Percentiles rank a stretch among this genome's conserved stretches.
Evolutionary conservation across 2,888 invertebrate species (phyloP).

Genomic region (Conchocele bisecta): DNA sequence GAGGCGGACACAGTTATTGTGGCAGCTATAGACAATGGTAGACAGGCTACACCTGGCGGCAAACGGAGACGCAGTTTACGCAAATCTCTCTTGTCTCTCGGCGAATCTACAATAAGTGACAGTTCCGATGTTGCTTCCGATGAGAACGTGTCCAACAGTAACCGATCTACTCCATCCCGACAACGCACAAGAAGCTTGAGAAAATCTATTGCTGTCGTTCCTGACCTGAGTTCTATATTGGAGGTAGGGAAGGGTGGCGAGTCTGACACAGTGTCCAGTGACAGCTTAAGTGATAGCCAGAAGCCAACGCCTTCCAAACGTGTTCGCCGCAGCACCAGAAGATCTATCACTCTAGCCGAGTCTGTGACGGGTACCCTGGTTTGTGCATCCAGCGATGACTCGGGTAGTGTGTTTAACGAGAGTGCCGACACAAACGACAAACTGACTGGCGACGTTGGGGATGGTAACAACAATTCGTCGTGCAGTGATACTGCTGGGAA

Average conservation of each 20-base stretch:
- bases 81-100: background rate
- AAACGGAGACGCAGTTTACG: background rate
- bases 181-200: no score
- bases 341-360: slow-evolving; percentile 3
- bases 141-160: no score
- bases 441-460: background rate
- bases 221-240: no score
- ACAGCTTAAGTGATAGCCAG: no score
- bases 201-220: no score
- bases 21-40: background rate
- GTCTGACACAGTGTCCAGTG: no score
- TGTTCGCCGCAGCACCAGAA: slow-evolving; percentile 1
- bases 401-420: slow-evolving; percentile 2
- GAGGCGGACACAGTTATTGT: background rate
- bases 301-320: background rate
- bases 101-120: no score
- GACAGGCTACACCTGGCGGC: background rate
- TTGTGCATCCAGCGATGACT: slow-evolving; percentile 2
- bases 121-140: no score
- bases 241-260: no score
- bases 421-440: background rate
- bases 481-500: background rate
- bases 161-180: no score
- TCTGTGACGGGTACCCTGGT: background rate
- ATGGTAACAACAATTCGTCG: background rate